Evolutionary conservation across 2,888 invertebrate genomes (phyloP), one percentile per base, ranked within the genome.

Genomic region (Dynastes hyllus): DNA sequence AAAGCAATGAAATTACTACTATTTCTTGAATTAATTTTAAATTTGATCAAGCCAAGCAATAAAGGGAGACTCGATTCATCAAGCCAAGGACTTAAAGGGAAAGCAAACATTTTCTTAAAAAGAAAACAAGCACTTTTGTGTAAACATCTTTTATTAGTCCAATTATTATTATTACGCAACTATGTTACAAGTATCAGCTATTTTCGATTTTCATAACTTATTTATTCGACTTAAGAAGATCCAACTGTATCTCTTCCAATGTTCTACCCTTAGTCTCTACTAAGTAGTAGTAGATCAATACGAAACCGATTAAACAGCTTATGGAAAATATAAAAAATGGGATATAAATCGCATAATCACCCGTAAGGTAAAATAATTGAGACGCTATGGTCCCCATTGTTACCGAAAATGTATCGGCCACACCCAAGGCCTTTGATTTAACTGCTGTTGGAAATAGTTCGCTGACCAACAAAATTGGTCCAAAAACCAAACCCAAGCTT

Each of bases 251-350:
- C 84, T 92, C 91, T 75, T 93, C 91, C 85, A 94, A 91, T 4
- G 93, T 93, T 85, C 93, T 93, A 78, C 93, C 93, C 86, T 93
- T 94, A 2, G 94, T 94, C 87, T 94, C 94, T 0, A 94, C 93
- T 37, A 94, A 90, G 81, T 91, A 88, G 45, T 91, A 88, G 53
- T 91, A 83, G 85, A 93, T 92, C 86, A 92, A 93, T 79, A 92
- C 87, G 71, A 93, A 88, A 0, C 93, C 93, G 78, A 93, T 81
- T 29, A 92, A 87, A 50, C 93, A 92, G 85, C 92, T 92, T 6
- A 88, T 84, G 0, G 92, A 90, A 87, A 93, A 94, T 84, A 92
- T 91, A 89, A 92, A 92, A 87, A 94, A 94, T 81, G 92, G 92
- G 83, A 92, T 90, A 86, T 92, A 92, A 85, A 93, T 92, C 55